phyloP scores from a whole-genome alignment of 2,888 invertebrate species.

The Drosophila gaucha region DNA sequence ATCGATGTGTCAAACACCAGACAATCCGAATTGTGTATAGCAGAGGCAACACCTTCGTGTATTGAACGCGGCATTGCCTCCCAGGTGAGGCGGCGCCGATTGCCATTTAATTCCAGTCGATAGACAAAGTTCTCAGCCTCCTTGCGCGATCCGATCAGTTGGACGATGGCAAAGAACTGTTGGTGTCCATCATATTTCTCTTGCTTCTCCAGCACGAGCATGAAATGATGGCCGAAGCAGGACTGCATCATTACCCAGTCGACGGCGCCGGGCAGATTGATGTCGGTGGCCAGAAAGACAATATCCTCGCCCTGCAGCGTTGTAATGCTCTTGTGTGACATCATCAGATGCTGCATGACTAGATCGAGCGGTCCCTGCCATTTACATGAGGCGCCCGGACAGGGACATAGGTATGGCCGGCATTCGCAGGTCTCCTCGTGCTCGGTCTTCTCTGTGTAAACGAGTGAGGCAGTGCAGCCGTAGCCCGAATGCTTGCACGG shows the following conservation, averaged over 20 bases:
- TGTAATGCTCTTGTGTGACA: conserved; percentile 98
- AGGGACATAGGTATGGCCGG: conserved; percentile 99
- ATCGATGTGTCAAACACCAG: conserved; percentile 99
- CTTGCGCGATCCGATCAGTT: conserved; percentile 98
- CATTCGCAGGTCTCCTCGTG: conserved; percentile 99
- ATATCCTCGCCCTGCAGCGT: conserved; percentile 99
- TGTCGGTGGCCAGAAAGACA: conserved; percentile 99
- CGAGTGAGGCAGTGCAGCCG: conserved; percentile 95
- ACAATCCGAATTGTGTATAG: conserved; percentile 99
- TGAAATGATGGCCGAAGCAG: conserved; percentile 99
- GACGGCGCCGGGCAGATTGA: conserved; percentile 99
- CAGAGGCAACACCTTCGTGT: conserved; percentile 98
- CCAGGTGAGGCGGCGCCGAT: conserved; percentile 97
- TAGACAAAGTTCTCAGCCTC: conserved; percentile 99
- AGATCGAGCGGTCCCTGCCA: conserved; percentile 99
- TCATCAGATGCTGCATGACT: conserved; percentile 99
- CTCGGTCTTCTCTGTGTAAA: conserved; percentile 98
- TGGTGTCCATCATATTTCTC: conserved; percentile 98
- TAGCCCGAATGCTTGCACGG: conserved; percentile 99
- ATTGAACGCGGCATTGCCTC: conserved; percentile 99
- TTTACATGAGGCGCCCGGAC: conserved; percentile 99
- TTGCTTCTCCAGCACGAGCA: conserved; percentile 99
- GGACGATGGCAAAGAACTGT: conserved; percentile 99
- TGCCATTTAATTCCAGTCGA: conserved; percentile 97
- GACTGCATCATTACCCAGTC: conserved; percentile 99